Conservation (phyloP, 2,797 vertebrate species). For the Odontamblyopus rebecca region DNA sequence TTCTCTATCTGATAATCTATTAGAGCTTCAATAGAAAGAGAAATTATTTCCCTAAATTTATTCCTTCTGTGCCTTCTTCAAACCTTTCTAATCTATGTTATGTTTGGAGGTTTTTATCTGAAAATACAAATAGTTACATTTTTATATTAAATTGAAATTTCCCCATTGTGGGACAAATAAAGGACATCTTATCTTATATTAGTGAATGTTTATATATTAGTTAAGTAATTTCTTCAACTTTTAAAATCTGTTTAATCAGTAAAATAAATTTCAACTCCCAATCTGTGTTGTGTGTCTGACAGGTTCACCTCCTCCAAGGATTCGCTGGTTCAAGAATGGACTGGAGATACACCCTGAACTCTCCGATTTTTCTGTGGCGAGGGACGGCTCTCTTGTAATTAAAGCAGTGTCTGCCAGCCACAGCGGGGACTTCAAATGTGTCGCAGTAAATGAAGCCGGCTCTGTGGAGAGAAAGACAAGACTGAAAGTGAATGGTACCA, state of each 20-base stretch:
- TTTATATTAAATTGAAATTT: no score
- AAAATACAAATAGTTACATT: not conserved
- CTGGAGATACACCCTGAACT: conserved; percentile 72
- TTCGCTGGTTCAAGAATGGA: conserved; percentile 86
- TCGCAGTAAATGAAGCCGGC: conserved; percentile 86
- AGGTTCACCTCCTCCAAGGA: conserved; percentile 74
- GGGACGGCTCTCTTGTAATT: conserved; percentile 82
- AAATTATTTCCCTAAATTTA: not conserved
- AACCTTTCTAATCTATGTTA: not conserved
- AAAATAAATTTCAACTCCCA: conserved; percentile 37
- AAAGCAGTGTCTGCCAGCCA: conserved; percentile 74
- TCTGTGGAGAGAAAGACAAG: conserved; percentile 80
- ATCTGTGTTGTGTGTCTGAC: conserved; percentile 15
- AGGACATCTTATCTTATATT: no score
- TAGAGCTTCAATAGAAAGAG: not conserved
- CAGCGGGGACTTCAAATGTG: conserved; percentile 85
- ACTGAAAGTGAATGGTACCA: conserved; percentile 84
- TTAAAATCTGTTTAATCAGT: conserved; percentile 50
- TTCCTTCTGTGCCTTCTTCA: not conserved
- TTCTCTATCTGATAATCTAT: not conserved
- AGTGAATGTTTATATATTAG: not conserved
- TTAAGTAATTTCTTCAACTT: conserved; percentile 26
- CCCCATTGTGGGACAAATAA: no score
- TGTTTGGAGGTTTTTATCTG: not conserved
- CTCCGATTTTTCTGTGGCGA: conserved; percentile 70